These are phyloP conservation scores for Drosophila repletoides DNA, from an alignment of 1,140 invertebrate genomes.

Conservation along the genomic window DNA sequence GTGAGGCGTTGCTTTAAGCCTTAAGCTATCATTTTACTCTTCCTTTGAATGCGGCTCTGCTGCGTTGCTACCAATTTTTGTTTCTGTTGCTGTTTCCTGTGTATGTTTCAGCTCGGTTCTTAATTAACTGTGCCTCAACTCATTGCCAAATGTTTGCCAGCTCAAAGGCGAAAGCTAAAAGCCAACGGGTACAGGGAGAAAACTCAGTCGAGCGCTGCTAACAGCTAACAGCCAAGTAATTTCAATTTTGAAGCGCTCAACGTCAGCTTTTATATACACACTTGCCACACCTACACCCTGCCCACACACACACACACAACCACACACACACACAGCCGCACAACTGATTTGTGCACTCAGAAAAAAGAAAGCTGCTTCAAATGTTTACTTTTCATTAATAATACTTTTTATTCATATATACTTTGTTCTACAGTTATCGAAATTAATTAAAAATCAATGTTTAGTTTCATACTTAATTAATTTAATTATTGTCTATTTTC, in stretches of 20 bases:
- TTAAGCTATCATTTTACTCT: conserved; percentile 30
- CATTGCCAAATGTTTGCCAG: conserved; percentile 14
- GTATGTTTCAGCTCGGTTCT: conserved; percentile 4
- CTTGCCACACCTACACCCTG: too few relatives aligned
- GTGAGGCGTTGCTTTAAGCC: conserved; percentile 33
- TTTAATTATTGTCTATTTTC: too few relatives aligned
- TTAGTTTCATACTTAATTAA: too few relatives aligned
- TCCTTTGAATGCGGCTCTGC: neutral
- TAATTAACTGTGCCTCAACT: conserved; percentile 51
- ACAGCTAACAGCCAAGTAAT: conserved; percentile 48
- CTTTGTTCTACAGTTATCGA: too few relatives aligned
- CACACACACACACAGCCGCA: conserved; percentile 6
- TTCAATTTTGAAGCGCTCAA: conserved; percentile 59
- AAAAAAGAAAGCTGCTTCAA: too few relatives aligned
- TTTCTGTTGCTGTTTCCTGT: neutral
- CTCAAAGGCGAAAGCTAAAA: conserved; percentile 2
- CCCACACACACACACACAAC: conserved; percentile 2
- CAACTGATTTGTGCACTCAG: neutral
- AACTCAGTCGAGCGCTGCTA: conserved; percentile 33
- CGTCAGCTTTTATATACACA: conserved; percentile 49
- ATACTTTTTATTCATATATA: too few relatives aligned
- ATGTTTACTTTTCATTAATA: too few relatives aligned
- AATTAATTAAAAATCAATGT: too few relatives aligned
- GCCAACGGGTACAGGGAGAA: neutral
- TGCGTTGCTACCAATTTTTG: neutral